phyloP scores from a whole-genome alignment of 2,888 invertebrate species.

The Pristionchus maxplancki region DNA sequence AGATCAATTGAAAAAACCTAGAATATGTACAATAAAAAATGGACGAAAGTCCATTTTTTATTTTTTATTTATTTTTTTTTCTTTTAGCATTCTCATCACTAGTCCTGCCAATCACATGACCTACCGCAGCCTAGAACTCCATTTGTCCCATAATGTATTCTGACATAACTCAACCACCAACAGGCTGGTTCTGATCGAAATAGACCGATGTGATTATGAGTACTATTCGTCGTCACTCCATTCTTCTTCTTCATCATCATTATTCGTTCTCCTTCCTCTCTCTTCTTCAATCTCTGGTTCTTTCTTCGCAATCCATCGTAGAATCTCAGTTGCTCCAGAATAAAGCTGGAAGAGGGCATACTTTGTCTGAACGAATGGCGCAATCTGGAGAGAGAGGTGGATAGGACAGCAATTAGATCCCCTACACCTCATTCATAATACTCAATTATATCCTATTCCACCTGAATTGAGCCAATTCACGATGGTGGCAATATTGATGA shows the following conservation, averaged over 20 bases:
- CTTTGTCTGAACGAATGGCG: neutral
- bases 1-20: no score
- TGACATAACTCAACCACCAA: no score
- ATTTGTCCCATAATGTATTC: no score
- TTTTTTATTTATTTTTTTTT: no score
- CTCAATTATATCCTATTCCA: neutral
- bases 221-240: slow-evolving; percentile 5
- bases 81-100: no score
- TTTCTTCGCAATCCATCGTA: slow-evolving; percentile 26
- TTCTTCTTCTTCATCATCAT: slow-evolving; percentile 11
- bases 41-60: no score
- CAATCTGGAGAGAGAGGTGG: neutral
- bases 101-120: no score
- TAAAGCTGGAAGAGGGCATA: neutral
- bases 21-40: no score
- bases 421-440: neutral
- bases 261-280: neutral
- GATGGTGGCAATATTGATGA: no score
- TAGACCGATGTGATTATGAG: neutral
- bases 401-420: neutral
- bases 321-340: slow-evolving; percentile 20
- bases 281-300: neutral
- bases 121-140: no score
- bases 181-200: neutral
- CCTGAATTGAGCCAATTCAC: neutral